A percentile compares a stretch with the other conserved stretches of the same genome.
Evolutionary conservation across 2,888 invertebrate species (phyloP).

Genomic region (Tolmerus cingulatus): DNA sequence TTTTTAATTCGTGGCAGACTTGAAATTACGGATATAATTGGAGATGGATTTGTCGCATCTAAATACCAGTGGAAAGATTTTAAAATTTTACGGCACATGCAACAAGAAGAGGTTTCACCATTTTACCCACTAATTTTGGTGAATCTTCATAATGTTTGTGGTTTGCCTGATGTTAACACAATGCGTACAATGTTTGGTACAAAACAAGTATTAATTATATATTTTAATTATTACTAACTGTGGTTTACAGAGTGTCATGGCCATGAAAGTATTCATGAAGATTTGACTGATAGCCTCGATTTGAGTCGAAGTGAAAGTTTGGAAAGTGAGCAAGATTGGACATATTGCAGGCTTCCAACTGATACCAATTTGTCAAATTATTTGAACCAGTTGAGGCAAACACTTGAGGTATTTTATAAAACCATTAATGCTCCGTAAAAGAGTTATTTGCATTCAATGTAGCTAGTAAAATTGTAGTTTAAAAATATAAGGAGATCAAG

Average conservation of each 20-base stretch:
- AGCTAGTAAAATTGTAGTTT: too few relatives aligned
- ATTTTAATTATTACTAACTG: too few relatives aligned
- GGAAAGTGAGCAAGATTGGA: slow-evolving; percentile 50
- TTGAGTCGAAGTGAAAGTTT: not conserved
- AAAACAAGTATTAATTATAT: too few relatives aligned
- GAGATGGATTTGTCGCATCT: slow-evolving; percentile 58
- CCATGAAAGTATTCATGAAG: not conserved
- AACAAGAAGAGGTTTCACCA: slow-evolving; percentile 57
- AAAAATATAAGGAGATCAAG: too few relatives aligned
- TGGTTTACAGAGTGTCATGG: not conserved
- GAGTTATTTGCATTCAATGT: too few relatives aligned
- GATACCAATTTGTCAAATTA: slow-evolving; percentile 50
- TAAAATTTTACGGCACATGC: slow-evolving; percentile 53
- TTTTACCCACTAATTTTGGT: slow-evolving; percentile 55
- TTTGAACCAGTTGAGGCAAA: slow-evolving; percentile 35
- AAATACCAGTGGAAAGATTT: slow-evolving; percentile 56
- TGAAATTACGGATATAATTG: slow-evolving; percentile 69
- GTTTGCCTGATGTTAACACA: not conserved
- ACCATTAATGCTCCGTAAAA: too few relatives aligned
- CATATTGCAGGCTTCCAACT: slow-evolving; percentile 56
- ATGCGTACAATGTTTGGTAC: not conserved
- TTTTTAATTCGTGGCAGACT: slow-evolving; percentile 70
- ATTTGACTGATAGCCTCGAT: not conserved
- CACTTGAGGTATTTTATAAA: slow-evolving; percentile 37
- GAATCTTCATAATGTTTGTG: slow-evolving; percentile 54